Percentiles rank a stretch among this genome's conserved stretches.
Conservation (phyloP, 2,113 vertebrate species). For the Nothobranchius furzeri region DNA sequence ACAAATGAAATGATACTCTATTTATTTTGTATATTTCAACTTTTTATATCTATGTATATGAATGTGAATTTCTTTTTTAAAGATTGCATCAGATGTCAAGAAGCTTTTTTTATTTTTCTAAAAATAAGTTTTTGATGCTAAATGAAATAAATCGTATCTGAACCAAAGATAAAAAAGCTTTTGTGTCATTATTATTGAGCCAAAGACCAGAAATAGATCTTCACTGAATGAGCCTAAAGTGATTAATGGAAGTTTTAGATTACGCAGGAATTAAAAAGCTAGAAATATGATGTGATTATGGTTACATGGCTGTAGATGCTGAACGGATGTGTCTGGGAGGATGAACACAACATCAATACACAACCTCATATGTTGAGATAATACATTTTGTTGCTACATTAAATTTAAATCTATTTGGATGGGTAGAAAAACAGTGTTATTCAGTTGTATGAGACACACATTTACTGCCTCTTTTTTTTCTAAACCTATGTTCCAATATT, state of each 20-base stretch:
- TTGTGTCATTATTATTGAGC: conserved; percentile 14
- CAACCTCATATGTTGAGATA: neutral
- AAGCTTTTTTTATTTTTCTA: conserved; percentile 11
- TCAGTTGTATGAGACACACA: neutral
- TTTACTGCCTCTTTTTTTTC: neutral
- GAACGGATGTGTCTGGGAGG: neutral
- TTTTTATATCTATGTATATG: conserved; percentile 42
- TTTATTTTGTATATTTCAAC: conserved; percentile 57
- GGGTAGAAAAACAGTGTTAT: neutral
- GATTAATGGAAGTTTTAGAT: neutral
- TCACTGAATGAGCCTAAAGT: neutral
- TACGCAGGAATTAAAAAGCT: neutral
- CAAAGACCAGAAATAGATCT: neutral
- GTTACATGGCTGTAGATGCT: neutral
- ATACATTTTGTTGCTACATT: neutral
- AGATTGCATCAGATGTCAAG: neutral
- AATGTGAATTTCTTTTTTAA: conserved; percentile 28
- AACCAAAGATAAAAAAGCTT: conserved; percentile 5
- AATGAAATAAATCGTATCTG: conserved; percentile 47
- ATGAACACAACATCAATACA: neutral
- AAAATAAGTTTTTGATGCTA: conserved; percentile 1
- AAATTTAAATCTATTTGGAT: neutral
- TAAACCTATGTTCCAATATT: neutral
- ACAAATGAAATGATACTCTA: conserved; percentile 4
- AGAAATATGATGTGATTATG: neutral